Evolutionary conservation across 2,888 invertebrate species (phyloP), one percentile per base, ranked within the genome.

Genomic region (Zelleria hepariella): DNA sequence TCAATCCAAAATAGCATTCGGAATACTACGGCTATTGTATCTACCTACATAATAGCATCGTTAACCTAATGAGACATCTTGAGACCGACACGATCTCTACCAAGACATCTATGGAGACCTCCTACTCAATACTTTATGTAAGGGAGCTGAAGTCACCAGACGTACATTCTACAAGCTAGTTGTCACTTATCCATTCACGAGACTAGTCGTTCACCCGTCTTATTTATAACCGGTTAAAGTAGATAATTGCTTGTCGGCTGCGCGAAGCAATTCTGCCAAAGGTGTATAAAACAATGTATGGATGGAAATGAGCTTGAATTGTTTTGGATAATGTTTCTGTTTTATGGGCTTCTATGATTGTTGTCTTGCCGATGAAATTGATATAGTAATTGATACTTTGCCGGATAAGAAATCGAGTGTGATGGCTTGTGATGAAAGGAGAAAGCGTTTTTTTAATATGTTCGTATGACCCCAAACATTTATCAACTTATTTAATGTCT

Each of bases 61-160:
- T 58, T 58, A 51, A 25, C 49, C 15, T 58, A 51, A 58, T 58
- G 58, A 58, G 58, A 58, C 26, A 18, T n/a, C 49, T 48, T 25
- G 48, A 58, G 58, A 51, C 55, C 55, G 32, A 20, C 24, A n/a
- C 24, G 53, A 24, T 25, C 25, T 24, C 53, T 23, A 8, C 49
- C n/a, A 15, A 5, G 10, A n/a, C 15, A 24, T 4, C 32, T 42
- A 15, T 42, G 32, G 32, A 42, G 32, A 42, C 32, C 32, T 42
- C 32, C 32, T 15, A 15, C 32, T 42, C 10, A 2, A 42, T 15
- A 42, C 32, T 10, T 15, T 42, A 15, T 10, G 15, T 42, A 15
- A 10, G 32, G 15, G 15, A 15, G 15, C 32, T 15, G 15, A 2
- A 42, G 32, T n/a, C 15, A 15, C 32, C 15, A 42, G 32, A 42